Base-by-base conservation (phyloP, 2,888 invertebrate species). In the Trissolcus brochymenae region DNA sequence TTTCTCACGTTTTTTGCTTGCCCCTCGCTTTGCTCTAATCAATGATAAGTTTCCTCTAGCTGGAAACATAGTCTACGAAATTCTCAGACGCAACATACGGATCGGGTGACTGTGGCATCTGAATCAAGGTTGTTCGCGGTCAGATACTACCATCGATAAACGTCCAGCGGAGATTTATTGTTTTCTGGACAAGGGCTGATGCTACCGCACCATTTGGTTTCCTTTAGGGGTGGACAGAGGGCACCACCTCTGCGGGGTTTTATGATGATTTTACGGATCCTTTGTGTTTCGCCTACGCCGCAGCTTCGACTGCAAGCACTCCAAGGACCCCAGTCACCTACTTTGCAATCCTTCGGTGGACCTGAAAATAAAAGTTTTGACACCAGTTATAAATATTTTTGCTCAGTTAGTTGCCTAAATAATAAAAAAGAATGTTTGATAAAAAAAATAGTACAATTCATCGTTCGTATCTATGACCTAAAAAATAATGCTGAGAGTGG, bases 171-270 rank as follows among this genome's bases (percentile, higher is more conserved):
- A 64, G 83, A 81, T 78, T 84, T 84, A 62, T 78, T 76, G 76
- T 78, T 81, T 61, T 84, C 86, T 86, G 92, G 91, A 88, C 94
- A 94, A 75, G 93, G 92, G 81, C 92, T 91, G 78, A 93, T 92
- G 80, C 94, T 94, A 72, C 96, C 96, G 88, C 97, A 97, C 96
- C 96, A 96, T 86, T 95, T 93, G 16, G 95, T 95, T 86, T 96
- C 95, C 80, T 94, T 92, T 66, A 96, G 92, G 11, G 95, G 94
- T 6, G 96, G 96, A 90, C 98, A 98, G 6, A 94, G 91, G 29
- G 92, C 91, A 9, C 97, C 97, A 13, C 95, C 96, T 13, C 95
- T 91, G 76, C 95, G 91, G 66, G 95, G 93, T 82, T 94, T 94
- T 83, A 94, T 93, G 81, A 94, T 90, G 67, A 97, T 93, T 82